Base-by-base conservation (phyloP, 2,113 vertebrate species). In the Nymphicus hollandicus region DNA sequence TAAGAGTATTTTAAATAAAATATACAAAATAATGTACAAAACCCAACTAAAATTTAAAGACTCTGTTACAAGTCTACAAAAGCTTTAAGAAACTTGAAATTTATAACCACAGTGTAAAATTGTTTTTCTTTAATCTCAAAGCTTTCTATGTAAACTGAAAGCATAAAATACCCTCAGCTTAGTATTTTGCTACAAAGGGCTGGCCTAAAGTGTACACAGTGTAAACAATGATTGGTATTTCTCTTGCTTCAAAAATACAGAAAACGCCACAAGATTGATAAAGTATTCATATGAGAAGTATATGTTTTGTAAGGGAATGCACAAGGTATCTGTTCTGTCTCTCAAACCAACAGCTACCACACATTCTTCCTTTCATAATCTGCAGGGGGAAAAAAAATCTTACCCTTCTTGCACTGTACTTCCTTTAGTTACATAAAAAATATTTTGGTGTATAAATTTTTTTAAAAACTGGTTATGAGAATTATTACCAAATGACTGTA, bases 21-120 rank as follows among this genome's bases (percentile, higher is more conserved):
- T 98, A 98, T 98, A 98, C 96, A 98, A 98, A 98, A 98, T 96
- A 98, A 98, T 98, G 98, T 98, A 98, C 97, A 98, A 98, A 97
- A 97, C 84, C 96, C 97, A 98, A 98, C 97, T 97, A 98, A 98
- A 98, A 98, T 98, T 98, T 98, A 98, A 98, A 98, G 97, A 98
- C 97, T 98, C 83, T 97, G 95, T 98, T 98, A 97, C 98, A 98
- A 98, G 98, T 98, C 98, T 98, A 98, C 96, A 98, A 98, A 98
- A 98, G 97, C 97, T 98, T 98, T 98, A 98, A 98, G 98, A 98
- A 98, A 98, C 97, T 98, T 98, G 97, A 98, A 98, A 98, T 98
- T 97, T 87, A 98, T 98, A 98, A 98, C 97, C 98, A 98, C 98
- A 98, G 98, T 98, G 98, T 98, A 98, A 98, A 98, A 98, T 97